Base-by-base conservation (phyloP, 1,140 invertebrate species). In the Bombus fervidus region DNA sequence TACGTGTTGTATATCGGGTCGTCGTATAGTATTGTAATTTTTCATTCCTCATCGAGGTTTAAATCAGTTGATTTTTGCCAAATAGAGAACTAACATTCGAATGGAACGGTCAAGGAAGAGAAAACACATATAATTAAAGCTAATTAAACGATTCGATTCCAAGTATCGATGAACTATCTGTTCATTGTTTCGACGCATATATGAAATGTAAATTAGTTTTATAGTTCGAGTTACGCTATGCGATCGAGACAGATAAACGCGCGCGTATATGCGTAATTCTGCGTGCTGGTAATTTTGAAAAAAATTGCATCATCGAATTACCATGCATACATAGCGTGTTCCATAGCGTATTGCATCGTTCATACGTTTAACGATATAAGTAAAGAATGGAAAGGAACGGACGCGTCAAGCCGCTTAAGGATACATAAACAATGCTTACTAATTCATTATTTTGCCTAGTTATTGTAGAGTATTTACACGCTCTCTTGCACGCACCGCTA, bases 301-400 rank as follows among this genome's bases (percentile, higher is more conserved):
- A 80, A 72, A 64, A 25, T 85, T 85, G 83, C 83, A 80, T 85
- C 83, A 85, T 85, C 41, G 68, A 22, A 80, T 85, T 85, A 73
- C 3, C 83, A 84, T 80, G 59, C 66, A 71, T 9, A 12, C 6
- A n/a, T 25, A 78, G 18, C 37, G 31, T 59, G 53, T 57, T n/a
- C 9, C 64, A 8, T 57, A 6, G 37, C 9, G 8, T 5, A 28
- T 1, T 41, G 10, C 5, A 47, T 53, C 28, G 10, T 79, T 3
- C 8, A 22, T 39, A 10, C 28, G 34, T 13, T 9, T 22, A 62
- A 37, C 31, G 25, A 77, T 15, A n/a, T 8, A 62, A 22, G 43
- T 43, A 83, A 53, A 53, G 34, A 8, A 39, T 39, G 6, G 39
- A 39, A 39, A 39, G 39, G 39, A 9, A 39, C 39, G 39, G 39